Conservation (phyloP, 2,113 vertebrate species). For the Hemicordylus capensis region DNA sequence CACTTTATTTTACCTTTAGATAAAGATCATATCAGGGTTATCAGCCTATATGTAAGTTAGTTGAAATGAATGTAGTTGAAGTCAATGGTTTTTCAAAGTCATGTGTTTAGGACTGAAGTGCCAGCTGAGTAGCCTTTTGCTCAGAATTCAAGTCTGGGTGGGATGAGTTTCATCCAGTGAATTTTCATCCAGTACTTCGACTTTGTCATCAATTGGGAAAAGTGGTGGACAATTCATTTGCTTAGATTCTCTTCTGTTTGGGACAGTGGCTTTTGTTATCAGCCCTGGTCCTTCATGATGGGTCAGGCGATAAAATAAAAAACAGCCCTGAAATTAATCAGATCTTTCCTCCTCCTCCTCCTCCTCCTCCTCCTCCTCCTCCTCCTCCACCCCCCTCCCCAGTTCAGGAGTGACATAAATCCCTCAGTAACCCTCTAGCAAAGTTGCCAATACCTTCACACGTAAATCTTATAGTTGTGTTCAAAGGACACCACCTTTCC, state of each 20-base stretch:
- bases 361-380: too few species aligned
- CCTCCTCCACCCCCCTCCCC: too few species aligned
- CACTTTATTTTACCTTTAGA: too few species aligned
- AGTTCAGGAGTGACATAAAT: neutral
- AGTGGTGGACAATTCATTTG: neutral
- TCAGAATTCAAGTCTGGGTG: too few species aligned
- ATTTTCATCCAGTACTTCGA: too few species aligned
- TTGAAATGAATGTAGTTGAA: neutral
- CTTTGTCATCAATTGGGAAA: too few species aligned
- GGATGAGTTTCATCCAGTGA: too few species aligned
- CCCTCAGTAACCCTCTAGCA: neutral
- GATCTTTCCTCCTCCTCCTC: too few species aligned
- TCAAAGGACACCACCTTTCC: neutral
- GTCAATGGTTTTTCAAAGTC: too few species aligned
- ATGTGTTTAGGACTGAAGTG: neutral
- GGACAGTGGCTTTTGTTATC: neutral
- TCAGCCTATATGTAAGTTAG: too few species aligned
- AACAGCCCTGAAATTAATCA: too few species aligned
- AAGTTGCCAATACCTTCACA: neutral
- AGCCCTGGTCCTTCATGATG: neutral
- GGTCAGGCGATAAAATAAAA: neutral
- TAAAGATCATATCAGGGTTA: neutral
- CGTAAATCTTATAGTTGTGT: too few species aligned
- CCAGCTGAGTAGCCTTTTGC: neutral
- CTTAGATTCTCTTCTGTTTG: neutral